Evolutionary conservation across 2,888 invertebrate genomes (phyloP).

Genomic region (Agapostemon virescens): DNA sequence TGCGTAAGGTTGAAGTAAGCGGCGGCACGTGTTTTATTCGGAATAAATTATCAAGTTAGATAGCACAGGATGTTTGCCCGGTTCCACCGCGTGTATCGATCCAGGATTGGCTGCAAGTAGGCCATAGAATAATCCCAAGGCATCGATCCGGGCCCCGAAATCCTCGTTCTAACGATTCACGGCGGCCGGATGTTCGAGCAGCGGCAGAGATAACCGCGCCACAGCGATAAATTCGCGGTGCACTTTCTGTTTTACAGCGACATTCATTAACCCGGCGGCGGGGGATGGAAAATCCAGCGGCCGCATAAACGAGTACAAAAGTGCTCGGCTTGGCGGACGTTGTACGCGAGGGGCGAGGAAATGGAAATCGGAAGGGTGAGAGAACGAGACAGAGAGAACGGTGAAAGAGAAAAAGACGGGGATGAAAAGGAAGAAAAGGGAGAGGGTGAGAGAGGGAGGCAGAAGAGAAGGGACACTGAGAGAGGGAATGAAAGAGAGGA

Average conservation of each 20-base stretch:
- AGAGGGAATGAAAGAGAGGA: too few species aligned
- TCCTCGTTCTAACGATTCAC: conserved; percentile 21
- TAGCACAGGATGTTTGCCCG: background rate
- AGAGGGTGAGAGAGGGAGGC: too few species aligned
- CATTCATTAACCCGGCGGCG: conserved; percentile 42
- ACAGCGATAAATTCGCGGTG: conserved; percentile 47
- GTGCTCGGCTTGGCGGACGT: conserved; percentile 27
- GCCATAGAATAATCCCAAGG: background rate
- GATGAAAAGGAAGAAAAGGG: too few species aligned
- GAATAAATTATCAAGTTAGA: background rate
- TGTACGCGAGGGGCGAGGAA: background rate
- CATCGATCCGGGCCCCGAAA: background rate
- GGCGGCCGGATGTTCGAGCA: conserved; percentile 19
- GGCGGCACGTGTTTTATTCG: background rate
- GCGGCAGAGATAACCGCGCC: conserved; percentile 36
- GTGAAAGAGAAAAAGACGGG: too few species aligned
- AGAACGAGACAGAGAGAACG: background rate
- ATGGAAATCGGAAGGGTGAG: background rate
- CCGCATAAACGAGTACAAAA: conserved; percentile 36
- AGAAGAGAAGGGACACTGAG: too few species aligned
- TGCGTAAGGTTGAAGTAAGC: background rate
- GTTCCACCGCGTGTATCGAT: background rate
- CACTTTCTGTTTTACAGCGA: conserved; percentile 47
- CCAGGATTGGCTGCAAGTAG: background rate
- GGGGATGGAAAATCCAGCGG: conserved; percentile 47